Percentiles rank a stretch among this genome's conserved stretches.
Evolutionary conservation across 92 coral and sea anemone species (phyloP).

Genomic region (Parazoanthus atlanticus): DNA sequence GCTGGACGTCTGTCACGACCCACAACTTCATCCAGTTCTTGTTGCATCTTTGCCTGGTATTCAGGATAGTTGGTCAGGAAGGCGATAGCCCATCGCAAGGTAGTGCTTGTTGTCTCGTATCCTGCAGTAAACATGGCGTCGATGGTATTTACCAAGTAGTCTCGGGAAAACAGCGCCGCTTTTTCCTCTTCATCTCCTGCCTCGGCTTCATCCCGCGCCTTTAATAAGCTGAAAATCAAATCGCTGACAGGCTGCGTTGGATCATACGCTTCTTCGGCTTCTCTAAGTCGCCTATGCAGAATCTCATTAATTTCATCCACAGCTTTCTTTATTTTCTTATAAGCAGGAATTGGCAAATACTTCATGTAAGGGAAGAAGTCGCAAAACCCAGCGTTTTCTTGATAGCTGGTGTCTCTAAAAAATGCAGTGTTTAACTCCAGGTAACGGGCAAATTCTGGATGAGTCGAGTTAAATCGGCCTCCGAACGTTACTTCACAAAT

Average conservation of each 20-base stretch:
- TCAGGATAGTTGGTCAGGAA: neutral
- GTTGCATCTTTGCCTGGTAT: neutral
- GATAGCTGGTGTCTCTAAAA: neutral
- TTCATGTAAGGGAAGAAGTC: neutral
- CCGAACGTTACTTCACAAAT: neutral
- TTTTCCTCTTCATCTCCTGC: neutral
- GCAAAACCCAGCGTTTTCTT: neutral
- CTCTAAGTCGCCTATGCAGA: neutral
- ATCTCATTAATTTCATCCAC: neutral
- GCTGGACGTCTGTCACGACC: neutral
- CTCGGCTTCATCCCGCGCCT: neutral
- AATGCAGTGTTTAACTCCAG: neutral
- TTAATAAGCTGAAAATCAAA: neutral
- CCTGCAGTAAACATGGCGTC: conserved; percentile 5
- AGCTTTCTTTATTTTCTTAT: neutral
- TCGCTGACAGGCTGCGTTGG: neutral
- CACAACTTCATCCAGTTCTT: neutral
- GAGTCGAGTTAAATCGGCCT: neutral
- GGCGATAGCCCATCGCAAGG: neutral
- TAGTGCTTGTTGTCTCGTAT: neutral
- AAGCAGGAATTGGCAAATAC: neutral
- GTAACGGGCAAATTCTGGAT: neutral
- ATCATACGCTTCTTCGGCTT: neutral
- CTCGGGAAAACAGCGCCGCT: neutral
- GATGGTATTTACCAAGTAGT: neutral